These are phyloP conservation scores for Aphelenchoides avenae DNA, from an alignment of 1,140 invertebrate species.

Conservation along the genomic window DNA sequence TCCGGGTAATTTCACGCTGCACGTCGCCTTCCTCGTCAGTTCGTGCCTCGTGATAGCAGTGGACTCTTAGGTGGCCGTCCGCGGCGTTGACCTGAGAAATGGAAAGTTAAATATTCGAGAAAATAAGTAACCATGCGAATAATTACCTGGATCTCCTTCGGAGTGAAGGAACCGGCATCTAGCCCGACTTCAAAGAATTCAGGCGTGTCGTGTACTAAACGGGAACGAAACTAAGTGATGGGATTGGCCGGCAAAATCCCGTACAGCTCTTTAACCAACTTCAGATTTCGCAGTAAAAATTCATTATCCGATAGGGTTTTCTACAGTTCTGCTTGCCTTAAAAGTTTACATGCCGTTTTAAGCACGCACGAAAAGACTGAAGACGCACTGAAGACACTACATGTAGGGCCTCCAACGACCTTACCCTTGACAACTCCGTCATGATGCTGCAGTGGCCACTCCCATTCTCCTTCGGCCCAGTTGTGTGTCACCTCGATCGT, in stretches of 20 bases:
- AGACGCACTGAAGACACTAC: no score
- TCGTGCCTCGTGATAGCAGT: slow-evolving; percentile 49
- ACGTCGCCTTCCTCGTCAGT: slow-evolving; percentile 41
- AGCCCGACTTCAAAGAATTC: no score
- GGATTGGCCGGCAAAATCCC: no score
- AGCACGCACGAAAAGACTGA: no score
- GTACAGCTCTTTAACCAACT: no score
- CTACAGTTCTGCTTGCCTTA: no score
- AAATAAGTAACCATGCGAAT: not conserved
- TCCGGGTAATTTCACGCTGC: slow-evolving; percentile 42
- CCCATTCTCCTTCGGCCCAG: slow-evolving; percentile 29
- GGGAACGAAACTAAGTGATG: no score
- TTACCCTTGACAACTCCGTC: slow-evolving; percentile 36
- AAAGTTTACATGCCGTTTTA: no score
- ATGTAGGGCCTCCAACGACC: slow-evolving; percentile 22
- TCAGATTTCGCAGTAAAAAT: slow-evolving; percentile 3
- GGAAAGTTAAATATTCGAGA: not conserved
- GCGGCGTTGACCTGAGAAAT: slow-evolving; percentile 35
- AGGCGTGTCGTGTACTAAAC: no score
- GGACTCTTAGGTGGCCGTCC: slow-evolving; percentile 42
- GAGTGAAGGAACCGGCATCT: slow-evolving; percentile 23
- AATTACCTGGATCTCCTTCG: slow-evolving; percentile 34
- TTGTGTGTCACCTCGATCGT: no score
- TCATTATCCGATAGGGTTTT: not conserved
- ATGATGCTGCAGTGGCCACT: slow-evolving; percentile 37